Evolutionary conservation across 2,888 invertebrate genomes (phyloP), one percentile per base, ranked within the genome.

Genomic region (Eilema sororculum): DNA sequence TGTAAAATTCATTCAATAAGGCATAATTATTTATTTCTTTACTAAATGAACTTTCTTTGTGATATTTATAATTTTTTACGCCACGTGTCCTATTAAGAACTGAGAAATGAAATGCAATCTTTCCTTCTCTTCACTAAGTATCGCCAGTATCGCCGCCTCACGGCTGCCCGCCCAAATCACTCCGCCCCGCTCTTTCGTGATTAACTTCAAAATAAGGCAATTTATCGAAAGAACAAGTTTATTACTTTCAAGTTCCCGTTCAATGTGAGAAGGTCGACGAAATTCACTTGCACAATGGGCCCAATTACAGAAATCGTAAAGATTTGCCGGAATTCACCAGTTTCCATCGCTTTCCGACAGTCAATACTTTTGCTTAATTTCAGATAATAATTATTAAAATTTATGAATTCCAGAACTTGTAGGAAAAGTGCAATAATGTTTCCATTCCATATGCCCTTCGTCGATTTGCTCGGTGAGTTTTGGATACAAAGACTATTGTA

Each of bases 211-310:
- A 88, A 90, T 89, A 90, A 90, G 85, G 87, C 89, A 89, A 92
- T 92, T 91, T 89, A 90, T 89, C 86, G 87, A 88, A 90, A 88
- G 89, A 89, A 91, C 91, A 91, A 92, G 89, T 92, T 92, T 91
- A 92, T 92, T 91, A 90, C 91, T 90, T 89, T 89, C 87, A 89
- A 90, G 86, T 91, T 90, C 84, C 80, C 83, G 81, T 80, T 88
- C 86, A 89, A 89, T 86, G 83, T 83, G 85, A 84, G 84, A 75
- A 89, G 88, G 87, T 87, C 89, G 85, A 83, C 77, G 81, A 85
- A 89, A 87, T 87, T 87, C 84, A 86, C 79, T 80, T 79, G 83
- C 80, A 91, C 90, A 92, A 92, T 91, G 87, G 87, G 79, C 77
- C 89, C 91, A 92, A 91, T 93, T 91, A 91, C 87, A 84, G 89